Evolutionary conservation across 2,113 vertebrate genomes (phyloP).

Genomic region (Cavia aperea): DNA sequence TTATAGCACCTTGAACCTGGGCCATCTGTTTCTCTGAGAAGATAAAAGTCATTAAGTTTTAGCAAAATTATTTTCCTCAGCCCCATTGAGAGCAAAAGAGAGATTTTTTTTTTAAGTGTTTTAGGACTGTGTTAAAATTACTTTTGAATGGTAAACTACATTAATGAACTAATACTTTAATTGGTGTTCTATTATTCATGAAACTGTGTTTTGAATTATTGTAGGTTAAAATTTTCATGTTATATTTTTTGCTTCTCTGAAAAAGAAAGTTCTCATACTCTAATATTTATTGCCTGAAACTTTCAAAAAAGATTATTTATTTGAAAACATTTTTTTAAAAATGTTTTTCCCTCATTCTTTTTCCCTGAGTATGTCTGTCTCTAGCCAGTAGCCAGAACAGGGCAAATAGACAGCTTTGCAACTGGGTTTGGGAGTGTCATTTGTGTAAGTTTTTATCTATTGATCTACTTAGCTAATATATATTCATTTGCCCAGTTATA

Average conservation of each 20-base stretch:
- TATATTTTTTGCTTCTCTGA: conserved; percentile 20
- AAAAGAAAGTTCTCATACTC: not conserved
- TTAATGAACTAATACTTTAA: conserved; percentile 22
- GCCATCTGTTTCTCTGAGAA: conserved; percentile 28
- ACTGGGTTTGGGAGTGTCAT: not conserved
- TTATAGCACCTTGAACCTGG: not conserved
- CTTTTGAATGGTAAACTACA: not conserved
- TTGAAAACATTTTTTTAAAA: not conserved
- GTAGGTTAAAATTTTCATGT: not conserved
- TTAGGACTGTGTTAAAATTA: not conserved
- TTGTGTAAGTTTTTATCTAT: not conserved
- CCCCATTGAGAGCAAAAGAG: not conserved
- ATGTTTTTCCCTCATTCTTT: not conserved
- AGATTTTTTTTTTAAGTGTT: not conserved
- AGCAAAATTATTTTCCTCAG: conserved; percentile 9
- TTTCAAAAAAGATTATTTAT: conserved; percentile 10
- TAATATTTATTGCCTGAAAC: not conserved
- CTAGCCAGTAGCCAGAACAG: not conserved
- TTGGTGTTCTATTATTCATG: conserved; percentile 22
- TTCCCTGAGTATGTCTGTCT: not conserved
- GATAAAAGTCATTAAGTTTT: conserved; percentile 36
- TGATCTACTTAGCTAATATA: not conserved
- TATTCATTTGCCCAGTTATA: not conserved
- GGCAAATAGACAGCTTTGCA: not conserved
- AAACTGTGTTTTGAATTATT: conserved; percentile 29